A percentile compares a stretch with the other conserved stretches of the same genome.
These are phyloP conservation scores for Stratiomys singularior DNA, from an alignment of 2,888 invertebrate species.

Conservation along the genomic window DNA sequence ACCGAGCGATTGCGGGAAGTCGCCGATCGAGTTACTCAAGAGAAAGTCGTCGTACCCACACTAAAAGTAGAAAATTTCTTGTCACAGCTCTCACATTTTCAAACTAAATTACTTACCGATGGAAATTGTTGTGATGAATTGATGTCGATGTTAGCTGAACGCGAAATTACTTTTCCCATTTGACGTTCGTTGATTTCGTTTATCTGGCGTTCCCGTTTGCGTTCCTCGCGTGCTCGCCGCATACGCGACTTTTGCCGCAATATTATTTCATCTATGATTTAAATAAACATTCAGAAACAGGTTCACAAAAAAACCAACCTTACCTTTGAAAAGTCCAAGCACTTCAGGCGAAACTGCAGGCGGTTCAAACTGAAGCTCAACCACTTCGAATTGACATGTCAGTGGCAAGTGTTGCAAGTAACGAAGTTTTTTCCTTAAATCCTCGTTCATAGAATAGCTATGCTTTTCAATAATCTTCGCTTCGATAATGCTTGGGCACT, in stretches of 20 bases:
- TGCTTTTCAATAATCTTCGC: constrained; percentile 90
- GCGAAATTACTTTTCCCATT: constrained; percentile 74
- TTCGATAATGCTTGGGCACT: constrained; percentile 77
- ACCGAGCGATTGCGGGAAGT: constrained; percentile 13
- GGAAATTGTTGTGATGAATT: constrained; percentile 69
- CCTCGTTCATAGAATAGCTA: constrained; percentile 84
- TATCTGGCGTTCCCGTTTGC: constrained; percentile 80
- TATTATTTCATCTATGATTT: constrained; percentile 75
- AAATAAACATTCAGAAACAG: neutral
- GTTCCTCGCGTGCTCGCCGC: constrained; percentile 80
- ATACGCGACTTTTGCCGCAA: constrained; percentile 76
- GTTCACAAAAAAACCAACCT: neutral
- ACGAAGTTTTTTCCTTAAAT: constrained; percentile 77
- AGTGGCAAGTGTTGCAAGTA: constrained; percentile 89
- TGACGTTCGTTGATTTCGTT: constrained; percentile 76
- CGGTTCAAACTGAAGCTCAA: constrained; percentile 83
- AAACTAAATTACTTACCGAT: constrained; percentile 67
- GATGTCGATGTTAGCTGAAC: constrained; percentile 72
- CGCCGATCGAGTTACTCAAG: constrained; percentile 48
- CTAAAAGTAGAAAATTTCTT: constrained; percentile 53
- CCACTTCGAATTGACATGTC: constrained; percentile 89
- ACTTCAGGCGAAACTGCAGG: constrained; percentile 78
- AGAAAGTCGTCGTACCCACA: constrained; percentile 62
- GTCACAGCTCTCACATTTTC: too few species aligned
- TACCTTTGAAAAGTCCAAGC: constrained; percentile 76